These are phyloP conservation scores for Jacana jacana DNA, from an alignment of 2,113 vertebrate species.

Conservation along the genomic window DNA sequence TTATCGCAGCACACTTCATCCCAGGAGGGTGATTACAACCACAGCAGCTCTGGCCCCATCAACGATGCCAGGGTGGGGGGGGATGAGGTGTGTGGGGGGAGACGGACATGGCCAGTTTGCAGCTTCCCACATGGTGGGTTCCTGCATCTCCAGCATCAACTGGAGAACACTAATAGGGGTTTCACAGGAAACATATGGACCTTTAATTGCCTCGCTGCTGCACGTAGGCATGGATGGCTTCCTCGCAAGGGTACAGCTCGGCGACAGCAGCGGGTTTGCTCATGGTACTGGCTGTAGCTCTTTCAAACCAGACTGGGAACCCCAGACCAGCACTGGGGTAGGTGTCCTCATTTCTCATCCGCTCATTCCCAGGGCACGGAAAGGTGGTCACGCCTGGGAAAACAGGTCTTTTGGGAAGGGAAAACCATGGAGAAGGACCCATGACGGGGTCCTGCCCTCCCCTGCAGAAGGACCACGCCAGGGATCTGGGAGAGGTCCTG, in stretches of 20 bases:
- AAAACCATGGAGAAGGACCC: rapidly evolving
- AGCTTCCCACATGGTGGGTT: neutral
- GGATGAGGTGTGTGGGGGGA: no score
- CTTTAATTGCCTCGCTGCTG: neutral
- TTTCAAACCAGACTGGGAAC: neutral
- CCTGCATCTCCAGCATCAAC: neutral
- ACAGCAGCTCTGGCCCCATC: neutral
- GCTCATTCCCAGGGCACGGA: neutral
- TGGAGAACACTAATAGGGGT: neutral
- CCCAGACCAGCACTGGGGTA: rapidly evolving
- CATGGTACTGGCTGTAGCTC: neutral
- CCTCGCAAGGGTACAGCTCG: rapidly evolving
- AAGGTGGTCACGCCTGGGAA: neutral
- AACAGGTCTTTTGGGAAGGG: neutral
- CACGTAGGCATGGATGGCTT: neutral
- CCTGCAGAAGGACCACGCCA: neutral
- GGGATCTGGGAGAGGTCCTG: neutral
- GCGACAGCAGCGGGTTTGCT: neutral
- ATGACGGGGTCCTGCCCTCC: neutral
- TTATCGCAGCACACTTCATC: neutral
- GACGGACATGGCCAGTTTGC: neutral
- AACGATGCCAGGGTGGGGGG: neutral
- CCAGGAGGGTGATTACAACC: rapidly evolving
- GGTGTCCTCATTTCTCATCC: neutral
- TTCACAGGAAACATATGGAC: neutral